phyloP scores from a whole-genome alignment of 2,888 invertebrate species.

The Heliconius hortense region DNA sequence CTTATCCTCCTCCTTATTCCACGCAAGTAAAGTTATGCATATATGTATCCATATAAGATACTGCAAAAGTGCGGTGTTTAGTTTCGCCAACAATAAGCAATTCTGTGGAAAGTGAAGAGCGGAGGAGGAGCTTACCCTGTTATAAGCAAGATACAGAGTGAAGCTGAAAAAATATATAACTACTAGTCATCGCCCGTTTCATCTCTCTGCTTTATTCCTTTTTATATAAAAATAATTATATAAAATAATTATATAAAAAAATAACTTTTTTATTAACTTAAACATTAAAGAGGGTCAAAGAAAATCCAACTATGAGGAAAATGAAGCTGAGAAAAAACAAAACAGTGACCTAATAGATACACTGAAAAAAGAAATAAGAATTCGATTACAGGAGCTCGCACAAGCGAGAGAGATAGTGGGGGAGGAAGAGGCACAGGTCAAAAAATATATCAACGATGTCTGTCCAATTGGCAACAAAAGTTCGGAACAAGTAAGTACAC shows the following conservation, averaged over 20 bases:
- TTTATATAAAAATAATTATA: too few species aligned
- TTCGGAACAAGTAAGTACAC: constrained; percentile 66
- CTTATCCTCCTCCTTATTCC: too few species aligned
- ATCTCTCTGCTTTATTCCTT: too few species aligned
- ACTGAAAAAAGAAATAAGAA: constrained; percentile 88
- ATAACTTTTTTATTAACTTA: background rate
- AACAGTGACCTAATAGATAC: constrained; percentile 86
- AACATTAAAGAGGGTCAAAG: constrained; percentile 88
- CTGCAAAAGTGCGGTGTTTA: too few species aligned
- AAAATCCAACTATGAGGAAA: constrained; percentile 91
- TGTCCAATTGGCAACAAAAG: constrained; percentile 70
- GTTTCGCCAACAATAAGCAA: too few species aligned
- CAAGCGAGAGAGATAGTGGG: constrained; percentile 78
- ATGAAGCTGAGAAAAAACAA: constrained; percentile 87
- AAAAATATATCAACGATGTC: constrained; percentile 72
- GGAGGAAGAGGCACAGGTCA: constrained; percentile 71
- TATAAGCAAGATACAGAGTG: too few species aligned
- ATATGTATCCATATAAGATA: too few species aligned
- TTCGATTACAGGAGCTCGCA: constrained; percentile 82
- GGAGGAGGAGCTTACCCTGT: too few species aligned
- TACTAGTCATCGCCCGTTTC: too few species aligned
- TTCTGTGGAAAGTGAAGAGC: too few species aligned
- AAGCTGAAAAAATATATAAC: too few species aligned
- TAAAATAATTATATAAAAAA: background rate
- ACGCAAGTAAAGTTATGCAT: too few species aligned